Evolutionary conservation across 2,888 invertebrate genomes (phyloP), one percentile per base, ranked within the genome.

Genomic region (Drosophila limbata): DNA sequence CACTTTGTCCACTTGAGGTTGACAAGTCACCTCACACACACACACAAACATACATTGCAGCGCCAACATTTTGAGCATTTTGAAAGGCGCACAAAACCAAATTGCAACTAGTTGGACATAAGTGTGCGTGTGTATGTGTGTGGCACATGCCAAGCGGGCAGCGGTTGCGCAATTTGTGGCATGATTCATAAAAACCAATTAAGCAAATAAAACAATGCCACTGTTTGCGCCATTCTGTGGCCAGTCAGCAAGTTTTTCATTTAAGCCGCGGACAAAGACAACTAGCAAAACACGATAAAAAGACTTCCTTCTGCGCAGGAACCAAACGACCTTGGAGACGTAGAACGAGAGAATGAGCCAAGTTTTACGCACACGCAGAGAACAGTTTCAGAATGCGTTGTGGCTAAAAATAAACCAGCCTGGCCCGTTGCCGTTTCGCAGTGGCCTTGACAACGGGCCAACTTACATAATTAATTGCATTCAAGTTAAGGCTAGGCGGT

Each of bases 401-500:
- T 62, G 74, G 81, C 77, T 84, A 84, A 72, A 84, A 84, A 86
- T 86, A 85, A 69, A 69, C 11, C 31, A 25, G 33, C 13, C 37
- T 59, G 51, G 52, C 55, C 48, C 21, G 60, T 61, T 74, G 48
- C 33, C 53, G 53, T 59, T 70, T 74, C 44, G 65, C 21, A 48
- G 42, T 63, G 79, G 66, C 86, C 85, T 89, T 85, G 83, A 51
- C 51, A 51, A 37, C 53, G 51, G 48, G 37, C 66, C 68, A 47
- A 67, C 88, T 85, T 85, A 85, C 85, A 85, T 89, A 89, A 85
- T 89, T 88, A 89, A 85, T 85, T 88, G 80, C 86, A 88, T 57
- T 57, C 65, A 62, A 76, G 65, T 66, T 69, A 51, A 13, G 60
- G 61, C 61, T 65, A 56, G 70, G 61, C 62, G 56, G 59, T 53